Percentiles rank a stretch among this genome's conserved stretches.
These are phyloP conservation scores for Uria aalge DNA, from an alignment of 2,113 vertebrate genomes.

Conservation along the genomic window DNA sequence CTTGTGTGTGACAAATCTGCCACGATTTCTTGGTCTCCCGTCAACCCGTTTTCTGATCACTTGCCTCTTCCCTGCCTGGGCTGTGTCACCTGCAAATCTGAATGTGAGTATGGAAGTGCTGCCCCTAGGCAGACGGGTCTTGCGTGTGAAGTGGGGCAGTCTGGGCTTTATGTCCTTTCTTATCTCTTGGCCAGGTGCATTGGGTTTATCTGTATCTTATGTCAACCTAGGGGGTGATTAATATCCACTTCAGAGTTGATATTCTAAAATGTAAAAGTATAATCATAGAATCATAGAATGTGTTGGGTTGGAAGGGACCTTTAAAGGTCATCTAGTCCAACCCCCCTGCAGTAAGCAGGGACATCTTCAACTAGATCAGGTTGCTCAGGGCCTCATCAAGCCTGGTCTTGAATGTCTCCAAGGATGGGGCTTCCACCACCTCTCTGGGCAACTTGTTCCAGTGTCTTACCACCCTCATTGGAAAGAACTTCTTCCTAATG, in stretches of 20 bases:
- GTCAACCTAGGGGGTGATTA: background rate
- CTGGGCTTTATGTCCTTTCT: background rate
- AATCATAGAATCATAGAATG: too few species aligned
- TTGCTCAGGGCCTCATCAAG: too few species aligned
- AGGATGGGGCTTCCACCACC: too few species aligned
- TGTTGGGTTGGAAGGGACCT: too few species aligned
- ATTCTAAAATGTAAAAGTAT: background rate
- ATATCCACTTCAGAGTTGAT: background rate
- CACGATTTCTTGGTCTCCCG: background rate
- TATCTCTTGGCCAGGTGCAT: background rate
- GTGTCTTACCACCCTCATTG: too few species aligned
- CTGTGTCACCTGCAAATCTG: background rate
- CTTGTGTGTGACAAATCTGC: background rate
- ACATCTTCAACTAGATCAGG: too few species aligned
- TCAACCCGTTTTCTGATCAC: background rate
- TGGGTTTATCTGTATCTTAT: background rate
- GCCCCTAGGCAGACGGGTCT: background rate
- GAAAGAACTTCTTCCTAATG: too few species aligned
- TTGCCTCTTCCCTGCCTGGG: background rate
- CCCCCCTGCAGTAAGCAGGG: too few species aligned
- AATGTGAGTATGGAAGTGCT: background rate
- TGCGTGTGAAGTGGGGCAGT: fast-evolving
- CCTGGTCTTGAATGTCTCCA: too few species aligned
- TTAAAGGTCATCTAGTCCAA: too few species aligned
- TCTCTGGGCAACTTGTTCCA: too few species aligned